phyloP scores from a whole-genome alignment of 2,888 invertebrate genomes.

The Caenorhabditis wallacei region DNA sequence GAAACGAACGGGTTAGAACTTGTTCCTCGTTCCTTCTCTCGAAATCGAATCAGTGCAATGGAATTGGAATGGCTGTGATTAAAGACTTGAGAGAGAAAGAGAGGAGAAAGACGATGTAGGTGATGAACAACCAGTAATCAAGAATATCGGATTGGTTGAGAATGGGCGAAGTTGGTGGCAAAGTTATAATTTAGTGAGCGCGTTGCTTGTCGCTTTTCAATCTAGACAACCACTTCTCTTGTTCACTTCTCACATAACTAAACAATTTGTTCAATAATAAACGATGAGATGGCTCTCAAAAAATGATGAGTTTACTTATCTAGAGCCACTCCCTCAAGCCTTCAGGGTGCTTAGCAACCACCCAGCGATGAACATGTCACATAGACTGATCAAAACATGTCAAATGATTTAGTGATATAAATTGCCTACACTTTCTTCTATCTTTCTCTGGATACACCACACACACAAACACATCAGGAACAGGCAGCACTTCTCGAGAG shows the following conservation, averaged over 20 bases:
- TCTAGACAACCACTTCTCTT: constrained; percentile 7
- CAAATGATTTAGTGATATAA: constrained; percentile 59
- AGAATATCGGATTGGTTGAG: neutral
- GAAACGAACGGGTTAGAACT: constrained; percentile 35
- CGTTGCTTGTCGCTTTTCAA: neutral
- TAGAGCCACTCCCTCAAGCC: neutral
- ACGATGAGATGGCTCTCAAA: neutral
- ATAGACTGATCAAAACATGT: constrained; percentile 27
- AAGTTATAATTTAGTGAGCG: constrained; percentile 38
- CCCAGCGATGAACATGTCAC: neutral
- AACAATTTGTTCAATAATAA: constrained; percentile 28
- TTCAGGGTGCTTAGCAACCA: constrained; percentile 16
- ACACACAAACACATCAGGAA: constrained; percentile 26
- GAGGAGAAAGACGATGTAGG: constrained; percentile 1
- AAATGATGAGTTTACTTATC: neutral
- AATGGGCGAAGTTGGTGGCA: neutral
- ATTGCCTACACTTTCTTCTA: too few species aligned
- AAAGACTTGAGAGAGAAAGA: neutral
- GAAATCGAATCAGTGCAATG: constrained; percentile 43
- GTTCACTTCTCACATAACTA: constrained; percentile 44
- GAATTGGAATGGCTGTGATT: constrained; percentile 13
- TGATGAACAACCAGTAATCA: constrained; percentile 20
- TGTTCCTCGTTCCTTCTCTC: constrained; percentile 34
- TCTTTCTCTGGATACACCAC: constrained; percentile 16
- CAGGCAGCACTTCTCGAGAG: constrained; percentile 19